Evolutionary conservation across 2,113 vertebrate species (phyloP).

Genomic region (Phrynosoma blainvillii): DNA sequence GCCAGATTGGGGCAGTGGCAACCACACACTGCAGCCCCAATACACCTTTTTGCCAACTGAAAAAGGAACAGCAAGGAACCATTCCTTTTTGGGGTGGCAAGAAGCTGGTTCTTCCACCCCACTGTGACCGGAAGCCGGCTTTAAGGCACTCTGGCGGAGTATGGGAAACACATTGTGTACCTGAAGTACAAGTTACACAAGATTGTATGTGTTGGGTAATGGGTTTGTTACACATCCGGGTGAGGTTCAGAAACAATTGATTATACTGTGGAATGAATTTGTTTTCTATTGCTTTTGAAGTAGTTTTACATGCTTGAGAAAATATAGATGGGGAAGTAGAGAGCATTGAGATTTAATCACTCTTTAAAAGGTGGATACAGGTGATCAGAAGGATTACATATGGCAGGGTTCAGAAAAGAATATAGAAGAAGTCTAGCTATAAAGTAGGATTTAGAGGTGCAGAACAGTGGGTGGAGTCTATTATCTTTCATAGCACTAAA

Average conservation of each 20-base stretch:
- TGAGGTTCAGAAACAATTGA: background rate
- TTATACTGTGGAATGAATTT: background rate
- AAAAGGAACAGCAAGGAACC: too few relatives aligned
- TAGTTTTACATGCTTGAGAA: background rate
- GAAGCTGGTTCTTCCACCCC: too few relatives aligned
- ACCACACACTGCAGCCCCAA: too few relatives aligned
- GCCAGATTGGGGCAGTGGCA: too few relatives aligned
- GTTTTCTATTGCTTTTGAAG: background rate
- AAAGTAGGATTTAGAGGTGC: background rate
- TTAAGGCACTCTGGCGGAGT: too few relatives aligned
- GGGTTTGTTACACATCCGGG: background rate
- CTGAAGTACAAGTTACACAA: background rate
- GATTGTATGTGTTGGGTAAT: background rate
- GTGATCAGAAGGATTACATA: background rate
- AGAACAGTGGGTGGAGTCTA: background rate
- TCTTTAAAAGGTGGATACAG: background rate
- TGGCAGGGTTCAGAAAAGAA: background rate
- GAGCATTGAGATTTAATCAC: too few relatives aligned
- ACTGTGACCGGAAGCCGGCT: too few relatives aligned
- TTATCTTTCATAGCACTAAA: background rate
- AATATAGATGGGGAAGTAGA: background rate
- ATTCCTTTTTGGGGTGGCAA: too few relatives aligned
- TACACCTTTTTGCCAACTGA: too few relatives aligned
- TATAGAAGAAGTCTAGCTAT: background rate
- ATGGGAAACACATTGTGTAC: too few relatives aligned